Base-by-base conservation (phyloP, 1,140 invertebrate genomes). In the Bombus breviceps region DNA sequence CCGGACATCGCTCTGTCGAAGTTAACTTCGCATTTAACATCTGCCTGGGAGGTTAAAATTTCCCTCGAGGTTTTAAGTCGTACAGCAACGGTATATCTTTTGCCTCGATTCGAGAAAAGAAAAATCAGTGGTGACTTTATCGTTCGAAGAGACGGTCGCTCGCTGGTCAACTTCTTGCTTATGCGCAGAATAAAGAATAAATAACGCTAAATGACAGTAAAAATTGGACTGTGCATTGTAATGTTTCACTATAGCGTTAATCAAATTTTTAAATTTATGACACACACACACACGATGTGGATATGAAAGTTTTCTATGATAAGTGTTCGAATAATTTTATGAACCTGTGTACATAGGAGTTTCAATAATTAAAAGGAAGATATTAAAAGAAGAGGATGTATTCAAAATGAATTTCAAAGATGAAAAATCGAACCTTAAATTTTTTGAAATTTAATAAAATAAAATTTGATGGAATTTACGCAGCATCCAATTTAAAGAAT, bases 21-120 rank as follows among this genome's bases (percentile, higher is more conserved):
- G 92, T 94, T 94, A 94, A 94, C 92, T 93, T 94, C 88, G 88
- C 93, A 90, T 93, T 95, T 92, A 94, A 94, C 92, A 93, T 94
- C 92, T 93, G 93, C 88, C 87, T 77, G 86, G 86, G 89, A 93
- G 91, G 92, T 93, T 94, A 93, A 94, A 94, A 94, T 94, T 94
- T 94, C 91, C 92, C 93, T 90, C 88, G 92, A 92, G 92, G 89
- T 94, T 95, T 93, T 86, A 92, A 92, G 92, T 94, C 92, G 86
- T 86, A 91, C 86, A 47, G 68, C 53, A 71, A 83, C 76, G 41
- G 88, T 79, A 87, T 91, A 93, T 91, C 88, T 94, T 92, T 91
- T 89, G 86, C 91, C 74, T 18, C 43, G 85, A 91, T 89, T 90
- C 82, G 39, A 68, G 80, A 39, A 90, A 90, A 89, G 89, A 90